Evolutionary conservation across 2,113 vertebrate genomes (phyloP), one percentile per base, ranked within the genome.

Genomic region (Ramphastos sulfuratus): DNA sequence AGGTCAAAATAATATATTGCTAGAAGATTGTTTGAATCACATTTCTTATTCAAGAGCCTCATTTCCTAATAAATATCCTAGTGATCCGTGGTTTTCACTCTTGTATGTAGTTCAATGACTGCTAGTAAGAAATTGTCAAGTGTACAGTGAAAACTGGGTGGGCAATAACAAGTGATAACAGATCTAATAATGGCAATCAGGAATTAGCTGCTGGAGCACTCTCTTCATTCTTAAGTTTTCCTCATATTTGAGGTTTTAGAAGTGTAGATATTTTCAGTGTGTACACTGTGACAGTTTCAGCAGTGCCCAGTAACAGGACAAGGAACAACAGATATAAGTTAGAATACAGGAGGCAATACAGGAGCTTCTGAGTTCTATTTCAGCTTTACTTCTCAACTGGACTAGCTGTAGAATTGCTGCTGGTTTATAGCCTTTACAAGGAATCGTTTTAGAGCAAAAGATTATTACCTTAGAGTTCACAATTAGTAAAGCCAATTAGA

Each of bases 1-100:
- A 91, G 81, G 84, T 92, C 86, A 89, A 87, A 63, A 93, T 80
- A 92, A 95, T 94, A 96, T 88, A 96, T 72, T 95, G 87, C 78
- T 82, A 85, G 44, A 90, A 95, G 80, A 89, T 37, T 77, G 64
- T 87, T 52, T 80, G 78, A 96, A 95, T 94, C 89, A 76, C 59
- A 91, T 93, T 93, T 94, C 95, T 92, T 92, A 85, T 91, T 92
- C 86, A 95, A 85, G 84, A 90, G 70, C 65, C 78, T 93, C 16
- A 63, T 93, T 96, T 95, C 86, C 86, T 89, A 92, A 94, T 91
- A 94, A 94, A 93, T 89, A 89, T 86, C 83, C 66, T 52, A 93
- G 83, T 85, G 78, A 94, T 93, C 86, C 90, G 91, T 84, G 91
- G 86, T 84, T 94, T 95, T 91, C 76, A 87, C 63, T 89, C 67